Evolutionary conservation across 1,140 invertebrate genomes (phyloP), one percentile per base, ranked within the genome.

Genomic region (Drosophila auraria): DNA sequence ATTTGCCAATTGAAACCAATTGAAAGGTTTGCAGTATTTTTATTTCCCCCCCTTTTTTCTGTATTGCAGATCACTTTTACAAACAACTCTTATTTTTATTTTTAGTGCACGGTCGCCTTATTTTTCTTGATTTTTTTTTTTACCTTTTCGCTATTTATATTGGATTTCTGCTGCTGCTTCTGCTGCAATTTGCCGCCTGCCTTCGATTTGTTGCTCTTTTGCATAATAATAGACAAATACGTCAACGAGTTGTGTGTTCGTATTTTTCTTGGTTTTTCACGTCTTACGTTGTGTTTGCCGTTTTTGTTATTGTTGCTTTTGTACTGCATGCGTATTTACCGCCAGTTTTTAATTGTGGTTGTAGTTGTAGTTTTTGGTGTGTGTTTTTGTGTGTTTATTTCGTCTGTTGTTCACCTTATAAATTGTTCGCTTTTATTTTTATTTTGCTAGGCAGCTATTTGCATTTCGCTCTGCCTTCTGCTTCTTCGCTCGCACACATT

Each of bases 101-200:
- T 62, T 63, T 54, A 42, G 63, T 61, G 57, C 47, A 33, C 38
- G 63, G 50, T 33, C 69, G 20, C 25, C 20, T 25, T 25, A 14
- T 57, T 25, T 40, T 40, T 40, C 36, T n/a, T 40, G 54, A n/a
- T 25, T 56, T 42, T 64, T 57, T 76, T 36, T 25, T 51, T 86
- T 86, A 86, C 82, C 82, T 86, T 86, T 76, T 72, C 60, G 72
- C 78, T 86, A 82, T 86, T 86, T 87, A 69, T 87, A 87, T 87
- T 80, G 75, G 68, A 64, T 59, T 82, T 77, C 74, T 63, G 63
- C 33, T 82, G 87, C 73, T 81, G 69, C 76, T 36, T 36, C 9
- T 36, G 33, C 33, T 89, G 82, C 78, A 78, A 57, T 73, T 81
- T 86, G 82, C 79, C 83, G 56, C 83, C 66, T 60, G 71, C 69